These are phyloP conservation scores for Meriones psammophilus DNA, from an alignment of 2,797 vertebrate species.

Conservation along the genomic window DNA sequence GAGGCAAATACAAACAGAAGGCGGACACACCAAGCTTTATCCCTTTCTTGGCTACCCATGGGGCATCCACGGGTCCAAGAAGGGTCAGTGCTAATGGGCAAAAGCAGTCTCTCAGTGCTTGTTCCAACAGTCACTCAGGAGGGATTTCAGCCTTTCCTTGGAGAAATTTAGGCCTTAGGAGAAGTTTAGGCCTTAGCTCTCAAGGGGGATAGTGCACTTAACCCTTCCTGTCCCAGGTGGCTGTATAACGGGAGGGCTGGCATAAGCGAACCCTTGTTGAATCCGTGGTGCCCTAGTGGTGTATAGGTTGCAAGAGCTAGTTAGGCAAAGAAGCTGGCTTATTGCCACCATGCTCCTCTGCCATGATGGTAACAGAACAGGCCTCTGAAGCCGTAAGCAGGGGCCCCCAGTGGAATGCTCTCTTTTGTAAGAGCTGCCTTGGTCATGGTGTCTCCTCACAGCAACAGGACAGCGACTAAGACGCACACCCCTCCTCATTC, in stretches of 20 bases:
- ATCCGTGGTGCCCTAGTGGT: not conserved
- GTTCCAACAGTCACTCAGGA: not conserved
- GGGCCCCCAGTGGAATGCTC: not conserved
- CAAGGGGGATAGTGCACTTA: not conserved
- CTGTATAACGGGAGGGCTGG: not conserved
- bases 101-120: not conserved
- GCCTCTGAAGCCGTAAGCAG: not conserved
- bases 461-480: not conserved
- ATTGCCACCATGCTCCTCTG: not conserved
- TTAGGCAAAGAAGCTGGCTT: not conserved
- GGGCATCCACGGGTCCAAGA: not conserved
- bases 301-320: not conserved
- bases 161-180: not conserved
- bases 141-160: not conserved
- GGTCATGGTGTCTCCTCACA: not conserved
- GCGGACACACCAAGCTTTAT: not conserved
- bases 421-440: not conserved
- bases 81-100: not conserved
- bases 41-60: no score
- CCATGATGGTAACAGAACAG: not conserved
- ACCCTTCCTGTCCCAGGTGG: no score
- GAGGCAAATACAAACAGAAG: not conserved
- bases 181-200: not conserved
- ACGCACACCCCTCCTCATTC: not conserved
- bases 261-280: not conserved